Evolutionary conservation across 1,140 invertebrate genomes (phyloP).

Genomic region (Leptonema lineaticorne): DNA sequence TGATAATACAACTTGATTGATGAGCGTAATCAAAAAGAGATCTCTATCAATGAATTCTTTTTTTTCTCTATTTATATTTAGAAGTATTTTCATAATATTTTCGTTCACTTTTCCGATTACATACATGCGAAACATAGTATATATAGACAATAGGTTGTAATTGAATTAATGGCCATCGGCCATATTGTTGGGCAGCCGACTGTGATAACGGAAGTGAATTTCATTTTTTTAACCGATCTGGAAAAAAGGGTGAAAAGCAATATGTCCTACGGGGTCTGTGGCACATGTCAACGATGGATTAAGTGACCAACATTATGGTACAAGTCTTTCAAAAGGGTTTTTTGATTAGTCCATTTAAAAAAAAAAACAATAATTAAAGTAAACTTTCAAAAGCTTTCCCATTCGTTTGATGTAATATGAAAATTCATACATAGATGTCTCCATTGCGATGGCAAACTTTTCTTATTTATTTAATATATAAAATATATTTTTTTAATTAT

Average conservation of each 20-base stretch:
- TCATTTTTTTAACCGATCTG: constrained; percentile 22
- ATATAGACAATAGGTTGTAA: constrained; percentile 27
- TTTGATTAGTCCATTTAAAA: neutral
- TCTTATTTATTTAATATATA: neutral
- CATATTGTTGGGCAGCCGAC: constrained; percentile 29
- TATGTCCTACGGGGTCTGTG: constrained; percentile 27
- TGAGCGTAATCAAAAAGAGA: constrained; percentile 32
- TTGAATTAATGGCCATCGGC: constrained; percentile 30
- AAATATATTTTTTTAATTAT: neutral
- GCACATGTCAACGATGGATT: constrained; percentile 39
- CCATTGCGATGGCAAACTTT: neutral
- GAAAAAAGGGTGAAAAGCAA: constrained; percentile 37
- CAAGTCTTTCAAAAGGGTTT: neutral
- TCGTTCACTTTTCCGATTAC: neutral
- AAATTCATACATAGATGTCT: neutral
- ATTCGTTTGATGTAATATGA: neutral
- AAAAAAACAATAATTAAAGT: neutral
- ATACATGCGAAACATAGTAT: neutral
- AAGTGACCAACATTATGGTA: constrained; percentile 37
- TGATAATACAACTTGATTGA: constrained; percentile 31
- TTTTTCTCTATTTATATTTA: too few species aligned
- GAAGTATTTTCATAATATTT: neutral
- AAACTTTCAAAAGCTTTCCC: too few species aligned
- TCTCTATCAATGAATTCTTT: constrained; percentile 20
- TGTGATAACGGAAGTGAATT: constrained; percentile 25